phyloP scores from a whole-genome alignment of 2,797 vertebrate species.

The Aplochiton taeniatus region DNA sequence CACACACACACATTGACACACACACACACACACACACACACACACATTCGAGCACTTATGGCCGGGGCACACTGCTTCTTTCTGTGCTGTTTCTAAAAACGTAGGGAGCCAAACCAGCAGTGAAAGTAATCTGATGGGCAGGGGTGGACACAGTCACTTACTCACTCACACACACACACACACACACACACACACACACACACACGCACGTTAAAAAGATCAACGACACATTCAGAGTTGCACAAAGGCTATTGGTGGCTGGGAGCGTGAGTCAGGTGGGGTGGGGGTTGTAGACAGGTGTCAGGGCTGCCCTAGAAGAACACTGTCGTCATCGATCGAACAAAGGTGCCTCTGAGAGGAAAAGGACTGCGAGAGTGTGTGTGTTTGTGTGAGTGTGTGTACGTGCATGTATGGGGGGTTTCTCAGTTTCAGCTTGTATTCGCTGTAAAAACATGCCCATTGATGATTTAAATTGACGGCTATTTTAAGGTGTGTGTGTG shows the following conservation, averaged over 20 bases:
- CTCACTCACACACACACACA: not conserved
- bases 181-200: not conserved
- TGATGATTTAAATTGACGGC: not conserved
- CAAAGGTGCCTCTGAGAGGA: conserved; percentile 48
- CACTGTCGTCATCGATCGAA: conserved; percentile 43
- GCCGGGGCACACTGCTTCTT: conserved; percentile 33
- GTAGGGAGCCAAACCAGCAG: conserved; percentile 7
- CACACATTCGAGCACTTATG: conserved; percentile 10
- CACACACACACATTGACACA: conserved; percentile 6
- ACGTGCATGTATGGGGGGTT: conserved; percentile 3
- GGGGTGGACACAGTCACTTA: conserved; percentile 8
- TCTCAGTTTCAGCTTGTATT: no score
- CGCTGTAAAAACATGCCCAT: no score
- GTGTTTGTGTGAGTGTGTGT: conserved; percentile 12
- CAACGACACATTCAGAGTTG: not conserved
- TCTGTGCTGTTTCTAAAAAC: conserved; percentile 34
- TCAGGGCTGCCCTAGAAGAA: conserved; percentile 62
- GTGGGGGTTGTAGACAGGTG: conserved; percentile 48
- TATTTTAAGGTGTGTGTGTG: not conserved
- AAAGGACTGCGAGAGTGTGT: conserved; percentile 29
- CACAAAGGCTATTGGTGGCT: conserved; percentile 5
- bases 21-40: conserved; percentile 13
- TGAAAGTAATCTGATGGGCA: conserved; percentile 32
- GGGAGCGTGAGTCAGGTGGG: conserved; percentile 29
- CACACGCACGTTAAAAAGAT: not conserved